Percentiles rank a stretch among this genome's conserved stretches.
Conservation (phyloP, 2,888 invertebrate genomes). For the Coecobrya sp. region DNA sequence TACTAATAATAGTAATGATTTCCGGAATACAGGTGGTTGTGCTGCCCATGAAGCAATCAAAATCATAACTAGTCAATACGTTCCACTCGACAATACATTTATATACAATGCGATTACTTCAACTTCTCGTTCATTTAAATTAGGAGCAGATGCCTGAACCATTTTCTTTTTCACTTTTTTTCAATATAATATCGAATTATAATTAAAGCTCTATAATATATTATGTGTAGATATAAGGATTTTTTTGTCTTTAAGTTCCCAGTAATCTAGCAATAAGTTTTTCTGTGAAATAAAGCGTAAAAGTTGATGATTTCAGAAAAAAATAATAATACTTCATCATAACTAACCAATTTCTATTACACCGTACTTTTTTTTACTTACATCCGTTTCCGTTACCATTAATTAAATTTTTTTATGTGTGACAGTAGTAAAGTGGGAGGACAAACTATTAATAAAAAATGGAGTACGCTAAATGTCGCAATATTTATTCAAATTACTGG, state of each 20-base stretch:
- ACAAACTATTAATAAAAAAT: neutral
- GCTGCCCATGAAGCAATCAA: slow-evolving; percentile 99
- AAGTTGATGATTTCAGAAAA: neutral
- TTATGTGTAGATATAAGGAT: neutral
- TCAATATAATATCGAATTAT: neutral
- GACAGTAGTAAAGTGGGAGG: neutral
- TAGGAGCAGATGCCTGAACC: slow-evolving; percentile 89
- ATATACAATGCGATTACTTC: slow-evolving; percentile 98
- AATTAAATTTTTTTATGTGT: too few relatives aligned
- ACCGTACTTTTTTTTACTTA: neutral
- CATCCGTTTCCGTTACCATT: neutral
- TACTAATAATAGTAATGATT: neutral
- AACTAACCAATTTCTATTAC: too few relatives aligned
- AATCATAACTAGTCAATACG: slow-evolving; percentile 97
- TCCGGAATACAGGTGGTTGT: slow-evolving; percentile 91
- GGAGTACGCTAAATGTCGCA: slow-evolving; percentile 75
- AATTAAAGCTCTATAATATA: neutral
- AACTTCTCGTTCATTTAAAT: slow-evolving; percentile 93
- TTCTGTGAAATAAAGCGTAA: neutral
- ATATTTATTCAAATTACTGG: slow-evolving; percentile 79
- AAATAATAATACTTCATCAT: too few relatives aligned
- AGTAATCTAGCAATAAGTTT: neutral
- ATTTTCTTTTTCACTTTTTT: slow-evolving; percentile 39
- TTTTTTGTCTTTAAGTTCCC: neutral
- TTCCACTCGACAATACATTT: slow-evolving; percentile 98